Evolutionary conservation across 2,888 invertebrate genomes (phyloP).

Genomic region (Patella ulyssiponensis): DNA sequence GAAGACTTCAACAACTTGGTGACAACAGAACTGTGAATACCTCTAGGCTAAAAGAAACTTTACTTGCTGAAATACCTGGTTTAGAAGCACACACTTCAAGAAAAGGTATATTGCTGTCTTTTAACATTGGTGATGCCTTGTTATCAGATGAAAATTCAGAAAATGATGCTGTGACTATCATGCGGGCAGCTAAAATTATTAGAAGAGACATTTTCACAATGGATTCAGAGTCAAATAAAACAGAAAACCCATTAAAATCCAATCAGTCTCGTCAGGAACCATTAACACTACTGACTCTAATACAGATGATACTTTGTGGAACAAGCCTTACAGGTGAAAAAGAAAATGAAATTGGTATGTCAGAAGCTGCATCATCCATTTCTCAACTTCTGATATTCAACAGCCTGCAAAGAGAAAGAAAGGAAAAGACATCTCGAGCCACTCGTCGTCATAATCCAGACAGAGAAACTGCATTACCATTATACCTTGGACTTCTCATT

Average conservation of each 20-base stretch:
- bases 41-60: too few relatives aligned
- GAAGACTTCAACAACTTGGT: slow-evolving; percentile 13
- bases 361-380: slow-evolving; percentile 12
- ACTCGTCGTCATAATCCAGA: slow-evolving; percentile 7
- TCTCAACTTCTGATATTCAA: neutral
- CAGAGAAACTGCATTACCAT: slow-evolving; percentile 12
- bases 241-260: too few relatives aligned
- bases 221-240: neutral
- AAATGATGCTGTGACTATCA: neutral
- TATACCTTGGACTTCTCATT: slow-evolving; percentile 19
- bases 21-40: too few relatives aligned
- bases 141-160: neutral
- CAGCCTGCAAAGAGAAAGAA: neutral
- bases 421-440: neutral
- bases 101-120: neutral
- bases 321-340: neutral
- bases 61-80: neutral
- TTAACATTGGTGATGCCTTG: slow-evolving; percentile 6
- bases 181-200: neutral
- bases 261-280: neutral
- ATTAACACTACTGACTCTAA: neutral
- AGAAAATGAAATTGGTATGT: neutral
- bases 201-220: neutral
- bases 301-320: neutral
- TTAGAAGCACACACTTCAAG: neutral